Evolutionary conservation across 2,113 vertebrate genomes (phyloP).

Genomic region (Scartelaos histophorus): DNA sequence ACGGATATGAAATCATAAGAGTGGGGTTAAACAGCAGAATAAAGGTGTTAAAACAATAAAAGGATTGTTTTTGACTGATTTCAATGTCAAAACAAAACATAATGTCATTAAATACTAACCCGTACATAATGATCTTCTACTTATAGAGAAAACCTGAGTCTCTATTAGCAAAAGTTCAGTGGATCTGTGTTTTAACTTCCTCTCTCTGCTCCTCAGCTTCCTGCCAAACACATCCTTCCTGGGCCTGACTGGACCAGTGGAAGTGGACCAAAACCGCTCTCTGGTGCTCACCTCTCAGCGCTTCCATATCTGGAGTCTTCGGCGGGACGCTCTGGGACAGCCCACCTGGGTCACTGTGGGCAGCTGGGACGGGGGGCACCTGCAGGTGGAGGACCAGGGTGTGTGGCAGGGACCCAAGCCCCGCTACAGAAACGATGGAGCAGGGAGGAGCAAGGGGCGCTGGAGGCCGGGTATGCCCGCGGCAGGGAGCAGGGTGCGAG

Average conservation of each 20-base stretch:
- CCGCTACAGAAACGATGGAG: conserved; percentile 37
- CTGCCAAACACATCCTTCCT: conserved; percentile 84
- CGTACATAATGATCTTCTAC: too few relatives aligned
- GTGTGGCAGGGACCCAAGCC: conserved; percentile 58
- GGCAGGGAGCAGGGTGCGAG: conserved; percentile 72
- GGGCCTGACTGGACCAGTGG: conserved; percentile 78
- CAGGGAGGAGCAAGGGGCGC: conserved; percentile 29
- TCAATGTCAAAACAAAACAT: too few relatives aligned
- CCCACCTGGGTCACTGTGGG: conserved; percentile 90
- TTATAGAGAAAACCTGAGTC: too few relatives aligned
- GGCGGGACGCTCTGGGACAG: conserved; percentile 75
- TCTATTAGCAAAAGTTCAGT: too few relatives aligned
- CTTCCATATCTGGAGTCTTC: conserved; percentile 86
- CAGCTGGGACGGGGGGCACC: conserved; percentile 77
- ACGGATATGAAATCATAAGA: too few relatives aligned
- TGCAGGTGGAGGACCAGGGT: conserved; percentile 80
- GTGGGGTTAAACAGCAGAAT: neutral
- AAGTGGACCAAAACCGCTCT: conserved; percentile 61
- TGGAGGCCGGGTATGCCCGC: conserved; percentile 57
- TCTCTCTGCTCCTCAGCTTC: conserved; percentile 74
- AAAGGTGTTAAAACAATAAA: neutral
- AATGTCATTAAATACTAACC: too few relatives aligned
- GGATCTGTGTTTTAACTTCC: neutral
- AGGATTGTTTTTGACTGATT: too few relatives aligned
- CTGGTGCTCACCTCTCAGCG: conserved; percentile 73